phyloP scores from a whole-genome alignment of 2,888 invertebrate genomes.

The Xanthostigma xanthostigma region DNA sequence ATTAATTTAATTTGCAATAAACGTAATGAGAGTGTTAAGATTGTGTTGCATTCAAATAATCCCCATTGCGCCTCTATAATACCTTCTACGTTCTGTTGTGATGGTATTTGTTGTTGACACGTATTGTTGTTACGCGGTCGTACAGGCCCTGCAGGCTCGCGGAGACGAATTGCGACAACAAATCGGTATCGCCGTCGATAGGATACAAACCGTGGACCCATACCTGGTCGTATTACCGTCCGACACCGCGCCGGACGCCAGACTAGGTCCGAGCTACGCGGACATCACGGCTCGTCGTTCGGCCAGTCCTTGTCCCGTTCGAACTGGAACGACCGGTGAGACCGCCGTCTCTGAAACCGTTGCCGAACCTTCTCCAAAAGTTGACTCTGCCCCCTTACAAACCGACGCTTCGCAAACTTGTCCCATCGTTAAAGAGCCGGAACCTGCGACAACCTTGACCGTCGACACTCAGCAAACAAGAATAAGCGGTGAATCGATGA shows the following conservation, averaged over 20 bases:
- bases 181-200: slow-evolving; percentile 54
- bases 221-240: slow-evolving; percentile 41
- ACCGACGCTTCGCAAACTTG: slow-evolving; percentile 7
- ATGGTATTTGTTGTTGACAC: no score
- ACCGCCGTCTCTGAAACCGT: slow-evolving; percentile 15
- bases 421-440: slow-evolving; percentile 10
- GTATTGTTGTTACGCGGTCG: slow-evolving; percentile 23
- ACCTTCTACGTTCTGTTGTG: no score
- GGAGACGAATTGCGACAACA: slow-evolving; percentile 51
- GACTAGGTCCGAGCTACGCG: slow-evolving; percentile 42
- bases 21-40: no score
- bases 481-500: slow-evolving; percentile 13
- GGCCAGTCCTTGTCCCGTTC: slow-evolving; percentile 10
- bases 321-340: background rate
- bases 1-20: no score
- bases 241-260: slow-evolving; percentile 31
- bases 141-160: slow-evolving; percentile 49
- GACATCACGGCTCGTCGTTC: slow-evolving; percentile 52
- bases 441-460: slow-evolving; percentile 7
- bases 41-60: no score
- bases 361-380: slow-evolving; percentile 4
- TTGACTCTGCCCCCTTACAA: slow-evolving; percentile 1
- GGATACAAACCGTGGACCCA: slow-evolving; percentile 63
- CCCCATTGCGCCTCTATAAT: no score
- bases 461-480: background rate